Base-by-base conservation (phyloP, 2,888 invertebrate genomes). In the Crocallis elinguaria region DNA sequence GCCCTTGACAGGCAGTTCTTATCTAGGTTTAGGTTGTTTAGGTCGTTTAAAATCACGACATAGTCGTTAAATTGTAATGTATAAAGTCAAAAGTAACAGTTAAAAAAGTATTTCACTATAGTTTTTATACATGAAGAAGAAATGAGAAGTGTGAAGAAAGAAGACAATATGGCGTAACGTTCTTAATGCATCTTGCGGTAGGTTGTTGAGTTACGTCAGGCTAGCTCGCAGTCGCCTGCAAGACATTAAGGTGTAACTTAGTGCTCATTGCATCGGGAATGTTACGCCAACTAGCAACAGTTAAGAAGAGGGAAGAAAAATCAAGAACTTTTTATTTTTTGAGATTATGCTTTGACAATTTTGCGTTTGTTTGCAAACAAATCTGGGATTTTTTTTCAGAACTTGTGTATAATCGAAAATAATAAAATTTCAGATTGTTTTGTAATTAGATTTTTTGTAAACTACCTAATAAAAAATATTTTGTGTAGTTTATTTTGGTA, bases 111-210 rank as follows among this genome's bases (percentile, higher is more conserved):
- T 12, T 29, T n/a, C 4, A 29, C 2, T 12, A 29, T 9, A 9
- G 1, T 4, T 12, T 29, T 29, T n/a, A 3, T 1, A 29, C 11
- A 9, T 14, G 12, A 36, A 46, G 43, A 53, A 46, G 9, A 16
- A 23, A 1, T 25, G 19, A 39, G 23, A 45, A 29, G 14, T 3
- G n/a, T n/a, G n/a, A n/a, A 23, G 17, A 45, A 49, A 50, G 56
- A 60, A 16, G 13, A 19, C 3, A 49, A n/a, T 60, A 66, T 74
- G 79, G 79, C 74, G 77, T 77, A 78, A 86, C 80, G 70, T 88
- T 89, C 88, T 86, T 74, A 77, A 70, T 82, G 88, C 85, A 82
- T 82, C 86, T 85, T 86, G 86, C 84, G 71, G 73, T 73, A 76
- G 74, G 73, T 75, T 62, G 64, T 55, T 29, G 52, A 57, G 57